Percentiles rank a stretch among this genome's conserved stretches.
Evolutionary conservation across 2,888 invertebrate species (phyloP).

Genomic region (Neria commutata): DNA sequence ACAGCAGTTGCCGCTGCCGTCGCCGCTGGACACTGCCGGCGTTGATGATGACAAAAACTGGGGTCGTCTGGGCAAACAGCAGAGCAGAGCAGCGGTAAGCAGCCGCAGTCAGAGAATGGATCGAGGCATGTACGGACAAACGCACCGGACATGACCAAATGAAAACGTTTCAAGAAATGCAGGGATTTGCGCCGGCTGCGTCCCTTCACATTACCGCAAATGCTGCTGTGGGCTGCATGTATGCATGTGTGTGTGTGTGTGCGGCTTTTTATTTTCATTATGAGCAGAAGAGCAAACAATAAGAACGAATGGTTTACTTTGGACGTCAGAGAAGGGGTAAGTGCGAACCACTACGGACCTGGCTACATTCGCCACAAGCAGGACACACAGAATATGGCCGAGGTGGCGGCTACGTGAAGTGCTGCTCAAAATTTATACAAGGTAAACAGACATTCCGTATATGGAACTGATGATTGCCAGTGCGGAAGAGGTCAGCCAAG

Average conservation of each 20-base stretch:
- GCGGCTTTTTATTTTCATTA: slow-evolving; percentile 37
- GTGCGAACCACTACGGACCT: too few relatives aligned
- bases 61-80: slow-evolving; percentile 59
- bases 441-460: slow-evolving; percentile 52
- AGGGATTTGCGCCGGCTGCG: slow-evolving; percentile 30
- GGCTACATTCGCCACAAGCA: slow-evolving; percentile 15
- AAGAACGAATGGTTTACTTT: slow-evolving; percentile 18
- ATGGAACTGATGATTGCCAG: background rate
- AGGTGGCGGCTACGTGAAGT: slow-evolving; percentile 13
- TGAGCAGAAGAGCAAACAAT: slow-evolving; percentile 39
- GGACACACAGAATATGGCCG: slow-evolving; percentile 6
- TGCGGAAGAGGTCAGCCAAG: too few relatives aligned
- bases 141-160: slow-evolving; percentile 53
- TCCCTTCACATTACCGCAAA: slow-evolving; percentile 6
- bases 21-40: slow-evolving; percentile 17
- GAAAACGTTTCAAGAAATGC: slow-evolving; percentile 40
- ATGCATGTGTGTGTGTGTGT: slow-evolving; percentile 25
- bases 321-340: slow-evolving; percentile 6
- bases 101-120: slow-evolving; percentile 2
- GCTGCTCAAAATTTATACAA: slow-evolving; percentile 33
- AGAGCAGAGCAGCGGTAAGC: slow-evolving; percentile 1
- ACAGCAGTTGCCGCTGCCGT: slow-evolving; percentile 16
- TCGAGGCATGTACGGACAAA: background rate
- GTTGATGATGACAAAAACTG: slow-evolving; percentile 42
- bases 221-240: slow-evolving; percentile 16